phyloP scores from a whole-genome alignment of 2,797 vertebrate species.

The Limnodromus scolopaceus region DNA sequence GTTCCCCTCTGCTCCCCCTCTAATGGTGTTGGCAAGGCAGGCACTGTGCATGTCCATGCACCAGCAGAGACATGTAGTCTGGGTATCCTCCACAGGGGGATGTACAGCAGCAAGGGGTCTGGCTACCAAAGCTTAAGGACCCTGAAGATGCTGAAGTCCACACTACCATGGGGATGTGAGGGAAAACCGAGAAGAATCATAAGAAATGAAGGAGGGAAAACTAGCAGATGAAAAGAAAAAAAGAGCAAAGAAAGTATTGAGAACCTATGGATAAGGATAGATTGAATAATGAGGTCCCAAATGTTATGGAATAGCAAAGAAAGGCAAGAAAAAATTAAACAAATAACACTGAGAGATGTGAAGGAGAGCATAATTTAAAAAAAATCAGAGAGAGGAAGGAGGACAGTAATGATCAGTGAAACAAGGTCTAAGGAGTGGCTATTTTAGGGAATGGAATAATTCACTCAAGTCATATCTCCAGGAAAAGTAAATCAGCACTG shows the following conservation, averaged over 20 bases:
- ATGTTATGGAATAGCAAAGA: neutral
- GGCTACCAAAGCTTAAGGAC: neutral
- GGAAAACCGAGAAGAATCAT: neutral
- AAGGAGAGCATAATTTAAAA: neutral
- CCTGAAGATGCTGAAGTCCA: neutral
- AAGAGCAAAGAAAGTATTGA: neutral
- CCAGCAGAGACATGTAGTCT: accelerated
- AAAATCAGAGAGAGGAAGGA: neutral
- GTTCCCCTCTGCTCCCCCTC: neutral
- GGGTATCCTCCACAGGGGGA: neutral
- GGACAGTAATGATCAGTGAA: neutral
- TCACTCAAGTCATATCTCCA: neutral
- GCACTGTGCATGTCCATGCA: accelerated
- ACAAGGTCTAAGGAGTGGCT: neutral
- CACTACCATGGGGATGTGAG: neutral
- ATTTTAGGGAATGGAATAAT: neutral
- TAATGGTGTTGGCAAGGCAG: neutral
- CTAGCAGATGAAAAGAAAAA: neutral
- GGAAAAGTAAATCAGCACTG: neutral
- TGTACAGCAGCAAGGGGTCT: neutral
- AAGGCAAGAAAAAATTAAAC: neutral
- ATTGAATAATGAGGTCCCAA: neutral
- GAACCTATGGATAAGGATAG: neutral
- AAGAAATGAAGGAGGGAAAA: neutral
- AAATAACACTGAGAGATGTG: neutral